Evolutionary conservation across 2,797 vertebrate genomes (phyloP).

Genomic region (Onychomys torridus): DNA sequence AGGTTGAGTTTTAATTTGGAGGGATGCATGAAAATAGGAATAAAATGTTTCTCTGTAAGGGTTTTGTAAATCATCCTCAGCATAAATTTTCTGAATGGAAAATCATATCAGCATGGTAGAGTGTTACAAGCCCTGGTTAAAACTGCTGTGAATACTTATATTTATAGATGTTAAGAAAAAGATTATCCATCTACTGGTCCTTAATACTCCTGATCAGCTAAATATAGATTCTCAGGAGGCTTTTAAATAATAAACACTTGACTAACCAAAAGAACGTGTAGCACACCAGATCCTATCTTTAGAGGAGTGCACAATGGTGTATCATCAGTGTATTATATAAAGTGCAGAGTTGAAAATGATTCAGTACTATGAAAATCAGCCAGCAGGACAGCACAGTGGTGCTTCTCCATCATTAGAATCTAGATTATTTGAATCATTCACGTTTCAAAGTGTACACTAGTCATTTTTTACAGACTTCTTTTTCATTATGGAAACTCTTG

Average conservation of each 20-base stretch:
- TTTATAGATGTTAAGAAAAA: constrained; percentile 81
- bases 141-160: constrained; percentile 81
- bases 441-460: constrained; percentile 22
- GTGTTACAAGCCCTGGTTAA: constrained; percentile 79
- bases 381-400: constrained; percentile 34
- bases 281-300: constrained; percentile 80
- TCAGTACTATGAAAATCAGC: constrained; percentile 77
- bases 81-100: constrained; percentile 73
- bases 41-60: constrained; percentile 75
- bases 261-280: constrained; percentile 78
- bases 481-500: constrained; percentile 57
- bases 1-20: constrained; percentile 74
- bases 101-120: constrained; percentile 76
- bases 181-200: constrained; percentile 81
- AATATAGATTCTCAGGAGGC: constrained; percentile 81
- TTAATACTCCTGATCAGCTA: constrained; percentile 78
- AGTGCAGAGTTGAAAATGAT: constrained; percentile 79
- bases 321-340: constrained; percentile 77
- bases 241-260: constrained; percentile 86
- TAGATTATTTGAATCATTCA: constrained; percentile 69
- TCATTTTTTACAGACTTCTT: constrained; percentile 65
- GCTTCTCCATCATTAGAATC: constrained; percentile 65
- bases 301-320: constrained; percentile 76
- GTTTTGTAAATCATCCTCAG: constrained; percentile 66
- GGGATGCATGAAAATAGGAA: constrained; percentile 75